Conservation (phyloP, 2,113 vertebrate species). For the Ciconia maguari region DNA sequence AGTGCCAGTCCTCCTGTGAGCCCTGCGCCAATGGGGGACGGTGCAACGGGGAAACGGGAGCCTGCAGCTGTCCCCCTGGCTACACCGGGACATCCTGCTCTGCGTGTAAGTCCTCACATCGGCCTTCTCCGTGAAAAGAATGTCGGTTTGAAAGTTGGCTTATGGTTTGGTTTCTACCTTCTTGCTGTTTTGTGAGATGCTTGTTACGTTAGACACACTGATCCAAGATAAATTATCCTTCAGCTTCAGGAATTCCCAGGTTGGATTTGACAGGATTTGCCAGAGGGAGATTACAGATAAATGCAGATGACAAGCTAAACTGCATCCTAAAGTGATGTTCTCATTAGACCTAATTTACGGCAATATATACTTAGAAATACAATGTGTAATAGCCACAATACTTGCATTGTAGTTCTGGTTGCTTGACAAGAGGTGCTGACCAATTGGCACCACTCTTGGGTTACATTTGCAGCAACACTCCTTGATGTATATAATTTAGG, state of each 20-base stretch:
- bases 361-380: background rate
- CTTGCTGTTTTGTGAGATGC: background rate
- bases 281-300: background rate
- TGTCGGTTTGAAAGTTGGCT: background rate
- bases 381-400: background rate
- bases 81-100: conserved; percentile 71
- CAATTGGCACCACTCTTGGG: background rate
- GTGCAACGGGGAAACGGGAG: conserved; percentile 69
- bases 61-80: conserved; percentile 70
- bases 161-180: background rate
- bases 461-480: background rate
- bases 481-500: background rate
- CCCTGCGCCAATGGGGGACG: conserved; percentile 69
- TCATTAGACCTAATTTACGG: background rate
- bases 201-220: background rate
- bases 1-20: conserved; percentile 67
- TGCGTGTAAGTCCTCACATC: conserved; percentile 42
- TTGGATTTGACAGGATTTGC: background rate
- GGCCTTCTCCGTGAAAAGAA: background rate
- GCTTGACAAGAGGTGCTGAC: background rate
- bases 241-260: background rate
- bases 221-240: background rate
- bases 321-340: background rate
- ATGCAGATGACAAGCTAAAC: background rate
- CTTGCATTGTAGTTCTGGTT: background rate